Conservation (phyloP, 2,888 invertebrate species). For the Lacanobia oleracea region DNA sequence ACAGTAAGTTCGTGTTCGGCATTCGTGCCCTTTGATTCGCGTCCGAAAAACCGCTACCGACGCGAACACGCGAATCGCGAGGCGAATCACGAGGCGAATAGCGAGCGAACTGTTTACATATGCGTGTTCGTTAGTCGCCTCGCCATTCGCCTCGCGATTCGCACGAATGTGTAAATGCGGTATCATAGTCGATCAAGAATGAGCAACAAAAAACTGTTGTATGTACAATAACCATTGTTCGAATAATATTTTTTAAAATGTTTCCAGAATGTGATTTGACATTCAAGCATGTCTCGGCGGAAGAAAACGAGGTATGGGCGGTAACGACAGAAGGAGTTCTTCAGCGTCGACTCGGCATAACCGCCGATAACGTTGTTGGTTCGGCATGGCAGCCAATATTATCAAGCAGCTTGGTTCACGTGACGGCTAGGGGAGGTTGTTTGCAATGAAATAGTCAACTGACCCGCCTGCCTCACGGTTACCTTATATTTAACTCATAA, state of each 20-base stretch:
- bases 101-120: too few relatives aligned
- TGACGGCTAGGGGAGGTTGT: conserved; percentile 78
- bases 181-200: too few relatives aligned
- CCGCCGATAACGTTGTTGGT: conserved; percentile 93
- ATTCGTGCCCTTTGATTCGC: too few relatives aligned
- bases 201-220: too few relatives aligned
- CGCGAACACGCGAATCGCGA: too few relatives aligned
- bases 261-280: conserved; percentile 83
- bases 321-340: conserved; percentile 93
- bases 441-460: conserved; percentile 60
- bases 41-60: too few relatives aligned
- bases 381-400: conserved; percentile 95
- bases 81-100: too few relatives aligned
- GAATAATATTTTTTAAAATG: conserved; percentile 58
- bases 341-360: conserved; percentile 94
- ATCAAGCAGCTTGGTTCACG: conserved; percentile 83
- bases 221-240: background rate
- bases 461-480: background rate
- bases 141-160: too few relatives aligned
- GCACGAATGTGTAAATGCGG: too few relatives aligned
- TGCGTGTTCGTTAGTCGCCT: too few relatives aligned
- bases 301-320: conserved; percentile 94
- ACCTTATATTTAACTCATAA: background rate
- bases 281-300: conserved; percentile 94
- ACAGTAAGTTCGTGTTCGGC: too few relatives aligned